Conservation (phyloP, 2,113 vertebrate species). For the Clupea harengus region DNA sequence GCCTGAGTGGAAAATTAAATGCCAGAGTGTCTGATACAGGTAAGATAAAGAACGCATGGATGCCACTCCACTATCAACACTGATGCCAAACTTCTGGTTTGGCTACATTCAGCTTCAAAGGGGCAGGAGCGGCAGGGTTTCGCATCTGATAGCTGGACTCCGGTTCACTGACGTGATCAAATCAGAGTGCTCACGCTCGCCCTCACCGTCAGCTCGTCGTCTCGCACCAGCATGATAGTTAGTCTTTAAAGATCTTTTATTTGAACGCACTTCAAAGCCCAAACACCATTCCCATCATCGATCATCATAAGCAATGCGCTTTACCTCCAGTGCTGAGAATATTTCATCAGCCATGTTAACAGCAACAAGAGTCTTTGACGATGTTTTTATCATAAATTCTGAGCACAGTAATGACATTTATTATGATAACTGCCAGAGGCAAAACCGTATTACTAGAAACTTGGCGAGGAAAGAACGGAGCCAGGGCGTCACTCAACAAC, state of each 20-base stretch:
- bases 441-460: slow-evolving; percentile 31
- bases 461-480: too few species aligned
- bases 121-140: not conserved
- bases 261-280: slow-evolving; percentile 49
- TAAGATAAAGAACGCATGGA: not conserved
- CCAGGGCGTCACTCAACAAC: not conserved
- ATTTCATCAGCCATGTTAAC: slow-evolving; percentile 40
- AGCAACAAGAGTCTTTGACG: slow-evolving; percentile 34
- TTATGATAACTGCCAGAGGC: slow-evolving; percentile 41
- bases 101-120: not conserved
- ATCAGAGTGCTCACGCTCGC: not conserved
- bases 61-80: not conserved
- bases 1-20: not conserved
- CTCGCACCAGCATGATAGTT: not conserved
- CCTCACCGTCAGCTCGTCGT: not conserved
- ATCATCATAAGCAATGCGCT: slow-evolving; percentile 42
- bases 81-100: not conserved
- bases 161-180: slow-evolving; percentile 32
- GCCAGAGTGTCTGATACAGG: not conserved
- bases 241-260: not conserved
- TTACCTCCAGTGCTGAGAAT: slow-evolving; percentile 52
- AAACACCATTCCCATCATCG: slow-evolving; percentile 39
- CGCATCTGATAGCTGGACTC: not conserved
- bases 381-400: slow-evolving; percentile 34
- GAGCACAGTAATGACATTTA: slow-evolving; percentile 39